phyloP scores from a whole-genome alignment of 2,113 vertebrate genomes.

The Piprites chloris region DNA sequence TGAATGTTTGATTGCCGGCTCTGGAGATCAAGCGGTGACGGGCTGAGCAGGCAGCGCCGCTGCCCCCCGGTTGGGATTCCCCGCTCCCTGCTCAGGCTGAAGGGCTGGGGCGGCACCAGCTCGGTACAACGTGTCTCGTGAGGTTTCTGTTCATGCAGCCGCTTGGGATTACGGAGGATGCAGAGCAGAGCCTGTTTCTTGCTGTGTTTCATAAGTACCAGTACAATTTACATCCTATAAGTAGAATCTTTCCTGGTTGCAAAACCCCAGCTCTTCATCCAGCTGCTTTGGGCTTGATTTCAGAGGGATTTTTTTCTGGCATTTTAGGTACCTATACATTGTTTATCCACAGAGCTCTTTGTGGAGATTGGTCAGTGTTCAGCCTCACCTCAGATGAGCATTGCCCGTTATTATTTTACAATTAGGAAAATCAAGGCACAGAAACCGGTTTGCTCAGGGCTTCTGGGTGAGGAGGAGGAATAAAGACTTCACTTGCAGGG shows the following conservation, averaged over 20 bases:
- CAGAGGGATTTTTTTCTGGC: neutral
- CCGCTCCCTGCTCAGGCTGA: neutral
- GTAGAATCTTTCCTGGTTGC: neutral
- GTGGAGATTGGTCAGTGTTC: neutral
- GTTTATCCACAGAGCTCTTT: neutral
- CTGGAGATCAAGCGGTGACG: neutral
- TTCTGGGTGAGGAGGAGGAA: neutral
- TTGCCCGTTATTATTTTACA: neutral
- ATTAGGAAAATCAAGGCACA: neutral
- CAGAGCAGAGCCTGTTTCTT: neutral
- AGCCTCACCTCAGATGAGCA: neutral
- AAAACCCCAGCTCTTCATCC: neutral
- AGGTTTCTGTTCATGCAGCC: neutral
- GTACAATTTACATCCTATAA: neutral
- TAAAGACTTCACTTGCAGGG: neutral
- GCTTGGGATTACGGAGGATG: neutral
- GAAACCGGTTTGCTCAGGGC: neutral
- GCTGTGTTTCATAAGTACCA: neutral
- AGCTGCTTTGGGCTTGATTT: constrained; percentile 10
- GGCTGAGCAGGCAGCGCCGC: accelerated
- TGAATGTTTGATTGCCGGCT: neutral
- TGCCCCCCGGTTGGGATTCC: neutral
- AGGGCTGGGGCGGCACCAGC: neutral
- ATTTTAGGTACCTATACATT: neutral
- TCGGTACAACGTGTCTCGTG: accelerated